A percentile compares a stretch with the other conserved stretches of the same genome.
These are phyloP conservation scores for Aurelia sp. DNA, from an alignment of 30 jellyfish, hydroid and myxozoan genomes.

Conservation along the genomic window DNA sequence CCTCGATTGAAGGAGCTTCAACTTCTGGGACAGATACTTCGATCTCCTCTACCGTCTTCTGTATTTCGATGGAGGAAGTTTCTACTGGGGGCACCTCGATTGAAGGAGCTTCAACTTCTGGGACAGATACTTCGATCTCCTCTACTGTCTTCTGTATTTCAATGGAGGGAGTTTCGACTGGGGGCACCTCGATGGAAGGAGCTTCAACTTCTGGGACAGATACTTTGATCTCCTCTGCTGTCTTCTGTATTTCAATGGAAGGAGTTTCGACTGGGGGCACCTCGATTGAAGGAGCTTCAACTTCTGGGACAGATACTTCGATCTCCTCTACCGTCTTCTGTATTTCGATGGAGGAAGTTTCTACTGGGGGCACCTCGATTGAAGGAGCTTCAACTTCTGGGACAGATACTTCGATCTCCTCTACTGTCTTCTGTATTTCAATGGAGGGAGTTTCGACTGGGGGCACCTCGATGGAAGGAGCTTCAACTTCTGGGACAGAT, in stretches of 20 bases:
- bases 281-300: neutral
- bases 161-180: too few relatives aligned
- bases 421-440: neutral
- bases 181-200: too few relatives aligned
- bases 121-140: neutral
- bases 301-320: neutral
- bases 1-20: neutral
- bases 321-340: neutral
- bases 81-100: slow-evolving; percentile 2
- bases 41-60: neutral
- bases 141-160: neutral
- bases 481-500: neutral
- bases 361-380: too few relatives aligned
- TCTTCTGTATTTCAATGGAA: neutral
- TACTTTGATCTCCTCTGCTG: too few relatives aligned
- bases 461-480: neutral
- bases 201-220: too few relatives aligned
- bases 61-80: slow-evolving; percentile 6
- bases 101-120: slow-evolving; percentile 3
- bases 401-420: too few relatives aligned
- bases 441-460: neutral
- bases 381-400: too few relatives aligned
- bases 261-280: neutral
- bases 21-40: neutral
- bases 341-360: too few relatives aligned